A percentile compares a stretch with the other conserved stretches of the same genome.
These are phyloP conservation scores for Paelopatides confundens DNA, from an alignment of 53 echinoderm and acorn worm species.

Conservation along the genomic window DNA sequence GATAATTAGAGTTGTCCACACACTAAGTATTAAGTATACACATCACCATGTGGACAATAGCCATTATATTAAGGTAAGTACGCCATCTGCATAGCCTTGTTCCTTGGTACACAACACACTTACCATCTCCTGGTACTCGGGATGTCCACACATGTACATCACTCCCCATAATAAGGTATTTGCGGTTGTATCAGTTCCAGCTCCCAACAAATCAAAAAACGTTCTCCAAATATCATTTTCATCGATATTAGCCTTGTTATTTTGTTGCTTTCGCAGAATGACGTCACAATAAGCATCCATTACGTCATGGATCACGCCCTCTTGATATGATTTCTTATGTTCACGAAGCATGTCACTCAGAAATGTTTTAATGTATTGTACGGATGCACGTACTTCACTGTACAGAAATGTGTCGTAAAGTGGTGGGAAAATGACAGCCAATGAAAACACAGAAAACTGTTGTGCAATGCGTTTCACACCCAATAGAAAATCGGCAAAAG, in stretches of 20 bases:
- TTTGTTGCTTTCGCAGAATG: not conserved
- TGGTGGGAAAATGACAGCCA: slow-evolving; percentile 59
- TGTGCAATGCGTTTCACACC: slow-evolving; percentile 11
- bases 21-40: no score
- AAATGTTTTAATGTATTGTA: slow-evolving; percentile 10
- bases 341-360: slow-evolving; percentile 17
- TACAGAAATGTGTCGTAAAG: slow-evolving; percentile 61
- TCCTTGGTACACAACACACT: no score
- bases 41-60: no score
- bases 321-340: not conserved
- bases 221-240: slow-evolving; percentile 53
- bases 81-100: no score
- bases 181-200: slow-evolving; percentile 60
- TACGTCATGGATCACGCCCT: slow-evolving; percentile 7
- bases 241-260: not conserved
- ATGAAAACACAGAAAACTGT: slow-evolving; percentile 36
- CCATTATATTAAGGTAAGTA: no score
- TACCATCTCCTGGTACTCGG: slow-evolving; percentile 54
- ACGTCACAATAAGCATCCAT: slow-evolving; percentile 13
- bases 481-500: slow-evolving; percentile 32
- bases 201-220: slow-evolving; percentile 60
- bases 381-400: slow-evolving; percentile 16
- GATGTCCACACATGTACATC: slow-evolving; percentile 49
- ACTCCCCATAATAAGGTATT: slow-evolving; percentile 64
- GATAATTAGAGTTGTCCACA: no score